Evolutionary conservation across 2,113 vertebrate genomes (phyloP).

Genomic region (Pseudopodoces humilis): DNA sequence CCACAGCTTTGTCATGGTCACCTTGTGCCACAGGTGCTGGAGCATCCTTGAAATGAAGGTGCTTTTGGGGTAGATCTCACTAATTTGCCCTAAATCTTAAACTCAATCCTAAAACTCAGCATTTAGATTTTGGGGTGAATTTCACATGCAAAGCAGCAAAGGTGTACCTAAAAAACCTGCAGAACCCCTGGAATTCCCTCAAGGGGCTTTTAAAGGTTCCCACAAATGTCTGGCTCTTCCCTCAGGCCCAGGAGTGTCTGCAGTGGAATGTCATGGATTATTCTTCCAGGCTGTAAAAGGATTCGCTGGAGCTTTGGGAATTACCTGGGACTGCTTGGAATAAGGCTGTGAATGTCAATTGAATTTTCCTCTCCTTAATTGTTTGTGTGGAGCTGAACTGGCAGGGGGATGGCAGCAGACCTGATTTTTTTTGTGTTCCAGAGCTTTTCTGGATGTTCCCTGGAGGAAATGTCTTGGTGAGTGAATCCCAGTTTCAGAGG

Average conservation of each 20-base stretch:
- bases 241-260: neutral
- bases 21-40: neutral
- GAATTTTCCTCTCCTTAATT: neutral
- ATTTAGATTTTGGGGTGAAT: neutral
- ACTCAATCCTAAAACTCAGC: neutral
- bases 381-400: neutral
- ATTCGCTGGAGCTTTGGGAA: neutral
- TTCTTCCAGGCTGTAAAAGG: neutral
- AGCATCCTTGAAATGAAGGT: neutral
- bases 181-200: neutral
- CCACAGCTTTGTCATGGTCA: neutral
- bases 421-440: neutral
- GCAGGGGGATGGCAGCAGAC: neutral
- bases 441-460: neutral
- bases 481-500: neutral
- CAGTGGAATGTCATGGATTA: neutral
- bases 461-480: neutral
- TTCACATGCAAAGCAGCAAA: neutral
- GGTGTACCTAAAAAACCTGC: neutral
- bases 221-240: neutral
- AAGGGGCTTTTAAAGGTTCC: neutral
- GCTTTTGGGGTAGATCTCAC: neutral
- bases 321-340: neutral
- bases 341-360: neutral
- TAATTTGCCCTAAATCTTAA: neutral